These are phyloP conservation scores for Eretmochelys imbricata DNA, from an alignment of 2,113 vertebrate species.

Conservation along the genomic window DNA sequence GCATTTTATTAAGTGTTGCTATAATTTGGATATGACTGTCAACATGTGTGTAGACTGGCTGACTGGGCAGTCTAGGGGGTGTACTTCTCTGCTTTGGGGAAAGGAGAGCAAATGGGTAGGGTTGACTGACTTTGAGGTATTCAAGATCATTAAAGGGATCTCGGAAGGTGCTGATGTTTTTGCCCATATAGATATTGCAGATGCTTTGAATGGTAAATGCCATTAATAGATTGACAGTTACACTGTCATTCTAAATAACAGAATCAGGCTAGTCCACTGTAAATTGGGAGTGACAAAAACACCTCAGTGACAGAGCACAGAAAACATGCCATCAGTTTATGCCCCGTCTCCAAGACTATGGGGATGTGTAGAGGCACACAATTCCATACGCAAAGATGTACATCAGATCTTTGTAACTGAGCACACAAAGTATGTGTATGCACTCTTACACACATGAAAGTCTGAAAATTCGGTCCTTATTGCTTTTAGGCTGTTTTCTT, in stretches of 20 bases:
- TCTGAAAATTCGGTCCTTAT: neutral
- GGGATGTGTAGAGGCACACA: neutral
- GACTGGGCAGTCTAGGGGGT: neutral
- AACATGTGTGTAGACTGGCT: neutral
- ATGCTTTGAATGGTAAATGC: neutral
- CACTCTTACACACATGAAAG: neutral
- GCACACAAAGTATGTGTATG: neutral
- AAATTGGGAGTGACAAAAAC: conserved; percentile 18
- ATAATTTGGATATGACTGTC: neutral
- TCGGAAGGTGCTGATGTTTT: conserved; percentile 1
- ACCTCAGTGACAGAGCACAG: neutral
- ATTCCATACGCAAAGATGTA: neutral
- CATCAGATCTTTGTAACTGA: neutral
- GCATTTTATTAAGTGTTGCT: neutral
- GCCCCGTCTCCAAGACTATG: neutral
- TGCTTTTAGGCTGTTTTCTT: conserved; percentile 19
- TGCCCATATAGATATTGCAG: neutral
- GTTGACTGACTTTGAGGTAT: neutral
- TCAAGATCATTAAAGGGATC: neutral
- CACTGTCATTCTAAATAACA: neutral
- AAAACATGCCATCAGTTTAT: neutral
- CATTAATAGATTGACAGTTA: neutral
- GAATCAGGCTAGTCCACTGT: neutral
- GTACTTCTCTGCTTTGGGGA: neutral
- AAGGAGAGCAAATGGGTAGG: neutral